A percentile compares a stretch with the other conserved stretches of the same genome.
phyloP scores from a whole-genome alignment of 1,140 invertebrate species.

The Orius insidiosus region DNA sequence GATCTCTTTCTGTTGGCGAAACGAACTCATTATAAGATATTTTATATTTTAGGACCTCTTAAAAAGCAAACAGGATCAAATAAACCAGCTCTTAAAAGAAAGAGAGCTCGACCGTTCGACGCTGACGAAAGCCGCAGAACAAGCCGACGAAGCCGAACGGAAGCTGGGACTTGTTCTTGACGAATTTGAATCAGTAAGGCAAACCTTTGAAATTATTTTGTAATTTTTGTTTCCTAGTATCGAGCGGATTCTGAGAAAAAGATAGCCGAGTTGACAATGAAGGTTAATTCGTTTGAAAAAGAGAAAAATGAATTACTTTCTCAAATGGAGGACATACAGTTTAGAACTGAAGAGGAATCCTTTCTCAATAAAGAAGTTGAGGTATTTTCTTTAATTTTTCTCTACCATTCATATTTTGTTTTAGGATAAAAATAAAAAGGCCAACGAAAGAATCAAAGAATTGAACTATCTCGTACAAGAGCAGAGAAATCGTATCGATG shows the following conservation, averaged over 20 bases:
- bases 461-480: conserved; percentile 31
- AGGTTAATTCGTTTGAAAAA: conserved; percentile 35
- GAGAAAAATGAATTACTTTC: conserved; percentile 45
- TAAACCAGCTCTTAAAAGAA: conserved; percentile 76
- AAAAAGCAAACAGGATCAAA: conserved; percentile 82
- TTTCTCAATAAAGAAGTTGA: conserved; percentile 32
- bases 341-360: conserved; percentile 77
- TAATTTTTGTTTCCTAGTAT: conserved; percentile 27
- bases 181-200: conserved; percentile 26
- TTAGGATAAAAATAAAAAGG: conserved; percentile 29
- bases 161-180: conserved; percentile 29
- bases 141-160: conserved; percentile 48
- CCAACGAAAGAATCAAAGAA: conserved; percentile 33
- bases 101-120: conserved; percentile 74
- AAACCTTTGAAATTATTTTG: conserved; percentile 3
- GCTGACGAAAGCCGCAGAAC: conserved; percentile 48
- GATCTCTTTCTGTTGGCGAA: no score
- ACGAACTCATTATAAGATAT: no score
- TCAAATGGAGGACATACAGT: conserved; percentile 77
- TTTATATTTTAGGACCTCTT: conserved; percentile 52
- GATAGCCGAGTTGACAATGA: conserved; percentile 23
- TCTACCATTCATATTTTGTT: conserved; percentile 15
- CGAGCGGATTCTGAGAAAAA: conserved; percentile 36
- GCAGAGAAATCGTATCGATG: conserved; percentile 30
- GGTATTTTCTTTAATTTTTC: not conserved